These are phyloP conservation scores for Lamprotornis superbus DNA, from an alignment of 2,113 vertebrate genomes.

Conservation along the genomic window DNA sequence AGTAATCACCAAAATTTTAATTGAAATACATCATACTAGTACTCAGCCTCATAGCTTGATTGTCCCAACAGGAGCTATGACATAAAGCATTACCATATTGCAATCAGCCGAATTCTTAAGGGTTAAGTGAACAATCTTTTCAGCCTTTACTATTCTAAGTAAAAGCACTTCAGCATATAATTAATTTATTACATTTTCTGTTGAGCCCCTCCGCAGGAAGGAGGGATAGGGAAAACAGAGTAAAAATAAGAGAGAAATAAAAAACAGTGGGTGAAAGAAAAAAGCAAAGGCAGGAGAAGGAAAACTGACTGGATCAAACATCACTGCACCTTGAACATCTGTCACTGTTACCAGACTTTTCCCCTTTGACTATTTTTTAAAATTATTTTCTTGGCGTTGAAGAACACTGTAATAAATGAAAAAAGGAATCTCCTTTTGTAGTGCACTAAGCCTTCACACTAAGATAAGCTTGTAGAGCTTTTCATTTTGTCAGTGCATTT, in stretches of 20 bases:
- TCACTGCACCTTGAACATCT: neutral
- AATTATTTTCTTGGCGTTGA: neutral
- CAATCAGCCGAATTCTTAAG: neutral
- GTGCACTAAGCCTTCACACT: neutral
- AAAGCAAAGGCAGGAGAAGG: neutral
- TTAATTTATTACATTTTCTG: neutral
- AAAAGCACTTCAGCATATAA: neutral
- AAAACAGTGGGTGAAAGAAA: neutral
- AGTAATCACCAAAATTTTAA: neutral
- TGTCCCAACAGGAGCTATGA: neutral
- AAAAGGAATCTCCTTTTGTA: neutral
- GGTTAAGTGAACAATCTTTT: neutral
- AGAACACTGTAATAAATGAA: neutral
- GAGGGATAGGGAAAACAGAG: neutral
- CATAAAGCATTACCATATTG: neutral
- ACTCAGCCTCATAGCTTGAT: neutral
- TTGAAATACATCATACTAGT: neutral
- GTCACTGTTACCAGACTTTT: neutral
- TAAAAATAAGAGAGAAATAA: neutral
- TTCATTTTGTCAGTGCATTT: neutral
- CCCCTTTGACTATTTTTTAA: neutral
- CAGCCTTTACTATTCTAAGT: neutral
- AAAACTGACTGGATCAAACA: neutral
- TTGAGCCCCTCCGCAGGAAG: neutral
- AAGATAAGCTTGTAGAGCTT: neutral